Percentiles rank a stretch among this genome's conserved stretches.
phyloP scores from a whole-genome alignment of 2,113 vertebrate species.

The Propithecus coquereli region DNA sequence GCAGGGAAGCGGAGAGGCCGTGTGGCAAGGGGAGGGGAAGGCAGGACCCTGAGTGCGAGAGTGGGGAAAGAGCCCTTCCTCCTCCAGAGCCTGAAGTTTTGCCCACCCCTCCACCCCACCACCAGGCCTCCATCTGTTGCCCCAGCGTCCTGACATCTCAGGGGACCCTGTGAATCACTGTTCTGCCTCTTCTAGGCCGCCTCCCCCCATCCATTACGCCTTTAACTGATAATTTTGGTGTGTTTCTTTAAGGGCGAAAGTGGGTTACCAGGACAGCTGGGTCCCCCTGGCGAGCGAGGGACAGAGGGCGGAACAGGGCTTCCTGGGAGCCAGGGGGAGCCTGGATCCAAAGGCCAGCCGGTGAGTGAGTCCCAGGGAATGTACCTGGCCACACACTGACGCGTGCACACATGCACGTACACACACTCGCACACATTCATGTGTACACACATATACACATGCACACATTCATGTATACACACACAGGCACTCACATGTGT shows the following conservation, averaged over 20 bases:
- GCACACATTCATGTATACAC: too few relatives aligned
- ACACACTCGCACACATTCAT: too few relatives aligned
- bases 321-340: slow-evolving; percentile 89
- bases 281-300: slow-evolving; percentile 92
- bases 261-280: slow-evolving; percentile 92
- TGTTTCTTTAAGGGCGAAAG: slow-evolving; percentile 88
- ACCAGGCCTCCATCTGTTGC: background rate
- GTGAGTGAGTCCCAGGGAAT: slow-evolving; percentile 82
- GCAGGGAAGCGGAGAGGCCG: accelerated
- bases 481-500: too few relatives aligned
- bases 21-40: too few relatives aligned
- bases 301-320: slow-evolving; percentile 90
- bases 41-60: background rate
- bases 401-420: accelerated
- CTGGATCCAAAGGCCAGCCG: slow-evolving; percentile 92
- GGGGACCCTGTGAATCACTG: background rate
- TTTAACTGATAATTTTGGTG: background rate
- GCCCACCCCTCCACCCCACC: background rate
- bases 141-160: background rate
- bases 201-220: accelerated
- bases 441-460: too few relatives aligned
- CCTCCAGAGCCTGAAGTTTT: background rate
- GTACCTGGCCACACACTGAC: background rate
- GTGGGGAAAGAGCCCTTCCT: background rate
- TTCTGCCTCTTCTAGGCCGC: background rate